A percentile compares a stretch with the other conserved stretches of the same genome.
These are phyloP conservation scores for Anthoscopus minutus DNA, from an alignment of 2,113 vertebrate genomes.

Conservation along the genomic window DNA sequence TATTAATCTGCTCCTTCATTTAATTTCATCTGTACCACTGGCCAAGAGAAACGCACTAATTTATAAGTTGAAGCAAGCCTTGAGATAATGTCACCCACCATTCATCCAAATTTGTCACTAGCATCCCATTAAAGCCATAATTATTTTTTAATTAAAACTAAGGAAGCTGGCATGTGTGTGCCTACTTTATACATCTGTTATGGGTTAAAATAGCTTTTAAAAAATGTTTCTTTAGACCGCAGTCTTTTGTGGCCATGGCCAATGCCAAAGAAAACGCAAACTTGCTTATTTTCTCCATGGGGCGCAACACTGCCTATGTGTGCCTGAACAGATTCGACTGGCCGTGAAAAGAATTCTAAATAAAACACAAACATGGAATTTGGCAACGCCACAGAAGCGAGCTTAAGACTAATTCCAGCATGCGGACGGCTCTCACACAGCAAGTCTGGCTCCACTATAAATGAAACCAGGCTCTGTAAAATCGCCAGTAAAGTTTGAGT, in stretches of 20 bases:
- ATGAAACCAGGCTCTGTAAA: slow-evolving; percentile 90
- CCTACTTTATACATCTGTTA: slow-evolving; percentile 83
- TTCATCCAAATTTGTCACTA: slow-evolving; percentile 81
- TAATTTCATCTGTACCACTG: slow-evolving; percentile 65
- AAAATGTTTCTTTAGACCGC: slow-evolving; percentile 79
- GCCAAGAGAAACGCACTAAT: slow-evolving; percentile 72
- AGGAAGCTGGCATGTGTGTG: slow-evolving; percentile 77
- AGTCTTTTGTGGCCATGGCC: slow-evolving; percentile 79
- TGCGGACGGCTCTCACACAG: slow-evolving; percentile 82
- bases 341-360: slow-evolving; percentile 87
- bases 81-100: slow-evolving; percentile 80
- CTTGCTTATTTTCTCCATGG: slow-evolving; percentile 83
- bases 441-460: slow-evolving; percentile 90
- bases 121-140: slow-evolving; percentile 79
- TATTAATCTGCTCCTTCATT: slow-evolving; percentile 61
- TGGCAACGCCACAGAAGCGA: slow-evolving; percentile 83
- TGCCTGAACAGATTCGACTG: slow-evolving; percentile 80
- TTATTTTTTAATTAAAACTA: slow-evolving; percentile 89
- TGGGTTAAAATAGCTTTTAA: slow-evolving; percentile 84
- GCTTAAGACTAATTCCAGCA: slow-evolving; percentile 85
- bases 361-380: slow-evolving; percentile 87
- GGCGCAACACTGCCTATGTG: slow-evolving; percentile 80
- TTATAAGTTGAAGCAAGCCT: slow-evolving; percentile 72
- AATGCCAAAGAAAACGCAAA: slow-evolving; percentile 83
- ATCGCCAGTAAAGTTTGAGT: slow-evolving; percentile 83